phyloP scores from a whole-genome alignment of 1,140 invertebrate genomes.

The Mactra quadrangularis region DNA sequence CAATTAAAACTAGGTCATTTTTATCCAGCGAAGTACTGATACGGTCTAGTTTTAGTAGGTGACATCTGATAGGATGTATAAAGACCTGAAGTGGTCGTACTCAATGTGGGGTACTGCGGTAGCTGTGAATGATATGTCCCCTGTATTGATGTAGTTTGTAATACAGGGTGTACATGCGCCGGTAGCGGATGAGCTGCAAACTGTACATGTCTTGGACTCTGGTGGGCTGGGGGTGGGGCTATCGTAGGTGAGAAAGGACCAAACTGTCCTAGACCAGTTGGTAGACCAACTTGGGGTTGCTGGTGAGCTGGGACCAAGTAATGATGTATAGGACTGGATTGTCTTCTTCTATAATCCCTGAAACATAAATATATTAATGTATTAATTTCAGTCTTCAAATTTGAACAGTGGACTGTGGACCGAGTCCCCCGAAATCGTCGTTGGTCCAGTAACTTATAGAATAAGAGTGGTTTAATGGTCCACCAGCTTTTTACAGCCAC shows the following conservation, averaged over 20 bases:
- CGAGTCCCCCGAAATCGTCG: no score
- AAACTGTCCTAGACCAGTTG: slow-evolving; percentile 77
- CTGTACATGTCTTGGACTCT: slow-evolving; percentile 91
- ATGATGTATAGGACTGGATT: slow-evolving; percentile 79
- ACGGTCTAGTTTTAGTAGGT: slow-evolving; percentile 80
- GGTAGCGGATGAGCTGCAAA: slow-evolving; percentile 91
- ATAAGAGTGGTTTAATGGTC: no score
- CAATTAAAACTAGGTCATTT: no score
- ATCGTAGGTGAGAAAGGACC: slow-evolving; percentile 86
- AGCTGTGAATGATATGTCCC: slow-evolving; percentile 81
- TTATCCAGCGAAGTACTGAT: slow-evolving; percentile 80
- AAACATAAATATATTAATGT: not conserved
- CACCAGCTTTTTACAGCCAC: no score
- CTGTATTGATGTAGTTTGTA: slow-evolving; percentile 83
- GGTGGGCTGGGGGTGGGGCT: slow-evolving; percentile 92
- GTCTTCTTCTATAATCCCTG: slow-evolving; percentile 69
- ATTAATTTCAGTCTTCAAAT: no score
- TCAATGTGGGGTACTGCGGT: slow-evolving; percentile 82
- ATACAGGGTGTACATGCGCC: slow-evolving; percentile 91
- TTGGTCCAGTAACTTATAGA: no score
- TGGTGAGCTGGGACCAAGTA: slow-evolving; percentile 80
- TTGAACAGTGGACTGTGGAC: no score
- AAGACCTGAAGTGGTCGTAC: slow-evolving; percentile 69
- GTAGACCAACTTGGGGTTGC: slow-evolving; percentile 76
- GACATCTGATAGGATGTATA: slow-evolving; percentile 81